phyloP scores from a whole-genome alignment of 2,113 vertebrate species.

The Elephantulus edwardii region DNA sequence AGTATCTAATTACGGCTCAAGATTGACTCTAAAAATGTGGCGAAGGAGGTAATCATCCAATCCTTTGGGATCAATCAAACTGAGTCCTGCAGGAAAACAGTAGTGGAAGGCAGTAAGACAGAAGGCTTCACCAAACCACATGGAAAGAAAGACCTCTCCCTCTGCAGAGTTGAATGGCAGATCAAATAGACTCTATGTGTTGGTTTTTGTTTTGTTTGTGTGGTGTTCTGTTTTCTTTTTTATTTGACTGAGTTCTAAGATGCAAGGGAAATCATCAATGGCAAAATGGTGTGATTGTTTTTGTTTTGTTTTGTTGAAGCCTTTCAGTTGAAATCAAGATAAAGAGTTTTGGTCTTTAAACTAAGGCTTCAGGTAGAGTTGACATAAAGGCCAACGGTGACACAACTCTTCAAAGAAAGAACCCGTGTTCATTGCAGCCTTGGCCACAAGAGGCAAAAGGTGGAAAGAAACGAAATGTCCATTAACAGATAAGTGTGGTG shows the following conservation, averaged over 20 bases:
- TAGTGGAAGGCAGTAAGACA: not conserved
- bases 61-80: not conserved
- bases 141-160: not conserved
- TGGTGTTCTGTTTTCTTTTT: not conserved
- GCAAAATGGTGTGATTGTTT: not conserved
- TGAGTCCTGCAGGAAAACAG: not conserved
- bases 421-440: too few species aligned
- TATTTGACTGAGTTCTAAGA: not conserved
- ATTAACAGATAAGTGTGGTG: too few species aligned
- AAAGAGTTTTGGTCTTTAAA: not conserved
- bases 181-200: not conserved
- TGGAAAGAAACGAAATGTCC: too few species aligned
- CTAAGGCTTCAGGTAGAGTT: not conserved
- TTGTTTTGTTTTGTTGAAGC: not conserved
- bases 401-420: not conserved
- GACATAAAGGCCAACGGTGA: not conserved
- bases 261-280: not conserved
- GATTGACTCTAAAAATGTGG: not conserved
- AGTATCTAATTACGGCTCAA: not conserved
- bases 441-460: too few species aligned
- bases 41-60: not conserved
- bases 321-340: slow-evolving; percentile 20
- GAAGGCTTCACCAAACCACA: not conserved
- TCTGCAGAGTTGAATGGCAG: not conserved
- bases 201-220: too few species aligned